These are phyloP conservation scores for Crotalus horridus DNA, from an alignment of 2,113 vertebrate genomes.

Conservation along the genomic window DNA sequence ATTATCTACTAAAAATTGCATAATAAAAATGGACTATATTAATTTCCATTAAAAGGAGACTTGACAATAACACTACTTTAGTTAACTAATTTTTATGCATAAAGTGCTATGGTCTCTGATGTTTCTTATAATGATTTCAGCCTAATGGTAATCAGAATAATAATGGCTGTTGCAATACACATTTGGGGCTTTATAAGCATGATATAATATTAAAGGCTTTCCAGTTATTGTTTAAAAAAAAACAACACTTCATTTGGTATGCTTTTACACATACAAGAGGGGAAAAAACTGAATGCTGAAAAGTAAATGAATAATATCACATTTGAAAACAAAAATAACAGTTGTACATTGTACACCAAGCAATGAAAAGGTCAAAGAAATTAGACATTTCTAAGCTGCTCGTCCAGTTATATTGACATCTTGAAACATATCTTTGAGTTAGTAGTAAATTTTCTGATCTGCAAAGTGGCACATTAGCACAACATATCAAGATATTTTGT, in stretches of 20 bases:
- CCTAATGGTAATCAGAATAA: background rate
- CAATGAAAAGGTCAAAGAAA: background rate
- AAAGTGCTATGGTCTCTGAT: background rate
- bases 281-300: background rate
- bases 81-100: background rate
- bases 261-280: background rate
- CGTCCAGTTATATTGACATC: background rate
- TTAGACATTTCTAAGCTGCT: background rate
- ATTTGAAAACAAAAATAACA: background rate
- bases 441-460: background rate
- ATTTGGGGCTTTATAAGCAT: background rate
- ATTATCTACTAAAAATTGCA: background rate
- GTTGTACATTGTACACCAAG: background rate
- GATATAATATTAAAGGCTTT: background rate
- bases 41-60: background rate
- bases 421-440: background rate
- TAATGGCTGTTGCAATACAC: background rate
- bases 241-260: background rate
- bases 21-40: background rate
- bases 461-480: background rate
- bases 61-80: background rate
- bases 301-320: background rate
- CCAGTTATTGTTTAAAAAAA: background rate
- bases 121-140: background rate
- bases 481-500: background rate